Percentiles rank a stretch among this genome's conserved stretches.
phyloP scores from a whole-genome alignment of 2,797 vertebrate genomes.

The Diplodus puntazzo region DNA sequence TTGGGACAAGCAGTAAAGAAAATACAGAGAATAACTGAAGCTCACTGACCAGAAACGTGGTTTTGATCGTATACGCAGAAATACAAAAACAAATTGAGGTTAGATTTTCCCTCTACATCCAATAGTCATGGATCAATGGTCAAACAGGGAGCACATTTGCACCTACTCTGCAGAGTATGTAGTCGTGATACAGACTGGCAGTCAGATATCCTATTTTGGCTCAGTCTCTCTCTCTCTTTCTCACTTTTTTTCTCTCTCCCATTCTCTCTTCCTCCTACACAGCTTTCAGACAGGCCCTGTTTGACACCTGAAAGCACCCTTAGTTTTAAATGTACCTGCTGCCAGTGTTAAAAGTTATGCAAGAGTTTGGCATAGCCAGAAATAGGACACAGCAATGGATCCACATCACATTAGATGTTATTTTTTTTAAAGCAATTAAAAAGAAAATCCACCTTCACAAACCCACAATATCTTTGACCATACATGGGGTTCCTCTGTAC shows the following conservation, averaged over 20 bases:
- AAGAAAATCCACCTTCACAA: conserved; percentile 47
- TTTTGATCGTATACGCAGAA: conserved; percentile 1
- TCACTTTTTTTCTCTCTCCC: conserved; percentile 18
- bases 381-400: conserved; percentile 53
- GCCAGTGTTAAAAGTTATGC: conserved; percentile 72
- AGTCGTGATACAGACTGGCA: conserved; percentile 64
- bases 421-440: conserved; percentile 43
- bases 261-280: conserved; percentile 72
- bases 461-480: conserved; percentile 23
- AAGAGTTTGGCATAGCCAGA: conserved; percentile 72
- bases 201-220: conserved; percentile 63
- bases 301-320: conserved; percentile 78
- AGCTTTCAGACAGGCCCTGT: conserved; percentile 69
- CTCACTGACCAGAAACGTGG: neutral
- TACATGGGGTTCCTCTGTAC: conserved; percentile 24
- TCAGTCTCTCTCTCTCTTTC: conserved; percentile 40
- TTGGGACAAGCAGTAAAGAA: neutral
- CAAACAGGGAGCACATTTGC: conserved; percentile 44
- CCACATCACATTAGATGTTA: conserved; percentile 24
- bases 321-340: conserved; percentile 72
- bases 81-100: conserved; percentile 36
- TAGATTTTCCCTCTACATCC: conserved; percentile 13
- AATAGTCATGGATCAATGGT: conserved; percentile 46
- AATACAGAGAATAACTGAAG: neutral
- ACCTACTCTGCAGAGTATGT: conserved; percentile 45